Evolutionary conservation across 1,140 invertebrate genomes (phyloP), one percentile per base, ranked within the genome.

Genomic region (Brachionus sp.): DNA sequence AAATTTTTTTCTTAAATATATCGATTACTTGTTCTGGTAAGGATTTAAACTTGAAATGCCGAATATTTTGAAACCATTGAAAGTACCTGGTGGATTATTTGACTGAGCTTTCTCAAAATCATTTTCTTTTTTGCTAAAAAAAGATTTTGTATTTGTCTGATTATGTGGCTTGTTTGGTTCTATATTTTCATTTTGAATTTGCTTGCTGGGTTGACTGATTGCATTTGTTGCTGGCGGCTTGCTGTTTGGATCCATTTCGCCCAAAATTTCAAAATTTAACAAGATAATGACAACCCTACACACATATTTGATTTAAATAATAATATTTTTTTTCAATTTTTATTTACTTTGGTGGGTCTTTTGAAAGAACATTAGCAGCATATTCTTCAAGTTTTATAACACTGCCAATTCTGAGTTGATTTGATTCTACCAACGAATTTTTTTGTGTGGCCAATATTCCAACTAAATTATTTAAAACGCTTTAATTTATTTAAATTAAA

Each of bases 381-480:
- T 62, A 80, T 23, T 80, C 77, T 62, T 80, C 77, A 10, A 80
- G 25, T 44, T 80, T 80, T 5, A 80, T 80, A 12, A 80, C 50
- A 80, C 77, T 80, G 23, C 77, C 77, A 0, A 80, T 44, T 44
- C 13, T 80, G 3, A 80, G 10, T 13, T 80, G 50, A 42, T 80
- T 80, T 25, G 50, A 39, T 44, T 80, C 77, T 7, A 80, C 77
- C 77, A 80, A 12, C 9, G 19, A 13, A 16, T 80, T 80, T 62
- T 80, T 57, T 62, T 80, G 77, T 16, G 77, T 80, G 0, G 77
- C 77, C 53, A 80, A 80, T 35, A 80, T 80, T 23, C 77, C 77
- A 44, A 80, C 77, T 80, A 23, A 80, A 44, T 1, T 23, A 37
- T 33, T 29, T 29, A 13, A 33, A 12, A 12, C 0, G 29, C 9